Base-by-base conservation (phyloP, 1,140 invertebrate species). In the Drosophila truncata region DNA sequence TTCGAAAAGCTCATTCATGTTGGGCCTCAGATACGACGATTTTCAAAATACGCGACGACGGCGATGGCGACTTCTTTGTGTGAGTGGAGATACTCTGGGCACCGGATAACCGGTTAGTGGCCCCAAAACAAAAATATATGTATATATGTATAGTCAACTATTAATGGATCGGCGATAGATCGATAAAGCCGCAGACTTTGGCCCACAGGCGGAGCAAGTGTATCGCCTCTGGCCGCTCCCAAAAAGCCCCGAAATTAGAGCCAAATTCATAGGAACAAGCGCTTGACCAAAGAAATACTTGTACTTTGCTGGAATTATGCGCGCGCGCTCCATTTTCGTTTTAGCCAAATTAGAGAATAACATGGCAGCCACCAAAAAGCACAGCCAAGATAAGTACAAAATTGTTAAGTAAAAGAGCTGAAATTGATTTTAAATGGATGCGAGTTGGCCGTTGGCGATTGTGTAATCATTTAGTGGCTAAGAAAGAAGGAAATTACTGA, bases 1-100 rank as follows among this genome's bases (percentile, higher is more conserved):
- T 76, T 87, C 75, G 70, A 90, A 88, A 90, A 88, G 84, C 84
- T 88, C 84, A 88, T 88, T 88, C 85, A 90, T 88, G 84, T 90
- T 85, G 81, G 55, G 85, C 80, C 55, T 66, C 39, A 70, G 81
- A 90, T 90, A 88, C 73, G 80, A 88, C 73, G 80, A 90, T 84
- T 88, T 88, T 88, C 59, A 87, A 86, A 87, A 86, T 64, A 65
- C 71, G 27, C 79, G 18, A 52, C 50, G 49, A 3, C 13, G 35
- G 49, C 79, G 18, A 52, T 14, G 50, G 8, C 14, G 35, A 55
- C 58, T 79, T 63, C 42, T 46, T 23, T 54, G 75, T 75, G 39
- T 74, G 59, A 58, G 44, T 66, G 44, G 44, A 23, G 31, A 35
- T 25, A 55, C 33, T 41, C 47, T 35, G 47, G 29, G 46, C 35